phyloP scores from a whole-genome alignment of 2,888 invertebrate species.

The Phlogophora meticulosa region DNA sequence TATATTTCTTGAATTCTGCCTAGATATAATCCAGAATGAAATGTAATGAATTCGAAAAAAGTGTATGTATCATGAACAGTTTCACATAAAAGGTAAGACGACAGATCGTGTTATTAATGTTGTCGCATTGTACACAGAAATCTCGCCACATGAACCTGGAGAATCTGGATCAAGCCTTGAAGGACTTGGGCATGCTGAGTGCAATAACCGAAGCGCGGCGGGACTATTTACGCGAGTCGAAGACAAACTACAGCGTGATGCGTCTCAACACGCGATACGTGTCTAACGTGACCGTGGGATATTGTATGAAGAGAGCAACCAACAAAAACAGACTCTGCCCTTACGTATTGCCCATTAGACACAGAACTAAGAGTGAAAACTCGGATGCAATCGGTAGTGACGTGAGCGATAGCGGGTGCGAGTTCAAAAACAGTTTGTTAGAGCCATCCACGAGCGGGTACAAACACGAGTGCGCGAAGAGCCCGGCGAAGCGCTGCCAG shows the following conservation, averaged over 20 bases:
- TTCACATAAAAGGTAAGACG: slow-evolving; percentile 41
- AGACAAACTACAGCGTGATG: slow-evolving; percentile 87
- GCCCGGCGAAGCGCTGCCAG: slow-evolving; percentile 91
- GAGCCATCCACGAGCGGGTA: slow-evolving; percentile 86
- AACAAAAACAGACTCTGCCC: slow-evolving; percentile 91
- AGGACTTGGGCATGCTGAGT: slow-evolving; percentile 92
- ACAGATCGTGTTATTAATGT: slow-evolving; percentile 65
- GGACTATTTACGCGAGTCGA: slow-evolving; percentile 90
- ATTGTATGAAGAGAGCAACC: slow-evolving; percentile 89
- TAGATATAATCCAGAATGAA: slow-evolving; percentile 80
- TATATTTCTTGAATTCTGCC: slow-evolving; percentile 77
- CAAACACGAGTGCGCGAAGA: slow-evolving; percentile 75
- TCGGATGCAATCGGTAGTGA: slow-evolving; percentile 88
- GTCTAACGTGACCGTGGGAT: slow-evolving; percentile 92
- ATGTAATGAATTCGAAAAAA: slow-evolving; percentile 84
- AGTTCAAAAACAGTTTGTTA: slow-evolving; percentile 80
- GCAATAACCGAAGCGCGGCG: slow-evolving; percentile 91
- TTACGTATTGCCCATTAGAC: slow-evolving; percentile 90
- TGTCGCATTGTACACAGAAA: slow-evolving; percentile 84
- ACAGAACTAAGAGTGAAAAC: slow-evolving; percentile 92
- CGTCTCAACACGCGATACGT: slow-evolving; percentile 92
- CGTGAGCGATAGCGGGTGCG: slow-evolving; percentile 78
- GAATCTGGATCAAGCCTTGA: slow-evolving; percentile 91
- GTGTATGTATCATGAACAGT: slow-evolving; percentile 72
- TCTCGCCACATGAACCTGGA: slow-evolving; percentile 88